Base-by-base conservation (phyloP, 1,140 invertebrate genomes). In the Polypedilum pembai region DNA sequence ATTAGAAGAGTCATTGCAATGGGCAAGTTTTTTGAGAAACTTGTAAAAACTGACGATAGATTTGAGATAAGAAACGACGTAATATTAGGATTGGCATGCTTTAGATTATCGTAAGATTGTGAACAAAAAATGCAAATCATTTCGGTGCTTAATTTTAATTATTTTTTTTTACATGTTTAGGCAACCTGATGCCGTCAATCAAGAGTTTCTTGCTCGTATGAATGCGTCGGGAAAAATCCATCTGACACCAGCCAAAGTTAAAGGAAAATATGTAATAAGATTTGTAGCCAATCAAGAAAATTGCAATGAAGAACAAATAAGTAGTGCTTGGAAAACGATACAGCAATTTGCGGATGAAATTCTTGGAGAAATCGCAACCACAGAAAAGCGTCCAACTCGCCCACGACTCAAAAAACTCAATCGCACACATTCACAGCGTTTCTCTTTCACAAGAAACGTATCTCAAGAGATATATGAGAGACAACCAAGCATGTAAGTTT, bases 11-110 rank as follows among this genome's bases (percentile, higher is more conserved):
- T 98, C 79, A 92, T 94, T 75, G 85, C 87, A n/a, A 82, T 97
- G 75, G 94, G 95, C 0, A 94, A 94, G 80, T 83, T 88, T 74
- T 96, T 98, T 78, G 94, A 95, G 80, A 81, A 83, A n/a, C 82
- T 91, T 5, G 88, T 97, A 8, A 83, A 83, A 63, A 86, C 86
- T 45, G 94, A 98, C 80, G 83, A 86, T 15, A 84, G 91, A 12
- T 98, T 96, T 81, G 93, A 97, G 80, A 88, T 96, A 5, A 80
- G 90, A 5, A 94, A 94, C 78, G 88, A 93, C 76, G 93, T 95
- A 0, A 88, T 89, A 79, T 87, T 89, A 20, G 89, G 89, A 7
- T 79, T 92, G 8, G 90, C 91, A 1, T 91, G 89, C 78, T 92
- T 91, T 78, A 84, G 90, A 74, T 78, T 92, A 75, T 83, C 81